These are phyloP conservation scores for Carcina quercana DNA, from an alignment of 2,888 invertebrate genomes.

Conservation along the genomic window DNA sequence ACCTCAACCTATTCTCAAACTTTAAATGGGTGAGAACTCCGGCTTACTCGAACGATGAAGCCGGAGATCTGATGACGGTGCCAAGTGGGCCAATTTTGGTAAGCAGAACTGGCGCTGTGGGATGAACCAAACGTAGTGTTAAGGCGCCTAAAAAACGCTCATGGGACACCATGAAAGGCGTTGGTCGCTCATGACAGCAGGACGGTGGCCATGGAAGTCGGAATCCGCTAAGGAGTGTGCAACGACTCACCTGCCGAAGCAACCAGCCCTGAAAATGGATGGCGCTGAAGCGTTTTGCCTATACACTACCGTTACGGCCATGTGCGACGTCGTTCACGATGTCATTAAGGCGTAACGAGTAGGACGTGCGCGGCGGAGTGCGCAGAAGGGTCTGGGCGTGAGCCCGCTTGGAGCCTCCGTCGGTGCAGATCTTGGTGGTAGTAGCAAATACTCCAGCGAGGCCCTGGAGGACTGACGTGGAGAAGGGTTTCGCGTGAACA, in stretches of 20 bases:
- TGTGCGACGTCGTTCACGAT: slow-evolving; percentile 24
- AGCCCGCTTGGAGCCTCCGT: slow-evolving; percentile 67
- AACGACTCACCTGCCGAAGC: slow-evolving; percentile 78
- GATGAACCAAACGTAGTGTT: slow-evolving; percentile 83
- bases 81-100: slow-evolving; percentile 84
- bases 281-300: slow-evolving; percentile 59
- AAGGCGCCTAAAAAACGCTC: slow-evolving; percentile 78
- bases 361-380: slow-evolving; percentile 63
- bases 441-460: slow-evolving; percentile 82
- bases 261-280: slow-evolving; percentile 80
- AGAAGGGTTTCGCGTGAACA: slow-evolving; percentile 66
- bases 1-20: slow-evolving; percentile 85
- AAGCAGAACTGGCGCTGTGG: slow-evolving; percentile 88
- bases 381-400: slow-evolving; percentile 75
- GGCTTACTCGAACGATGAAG: slow-evolving; percentile 74
- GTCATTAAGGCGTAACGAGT: slow-evolving; percentile 75
- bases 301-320: slow-evolving; percentile 63
- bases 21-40: slow-evolving; percentile 82
- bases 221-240: slow-evolving; percentile 76
- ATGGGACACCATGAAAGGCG: slow-evolving; percentile 16
- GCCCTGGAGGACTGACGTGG: slow-evolving; percentile 75
- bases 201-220: slow-evolving; percentile 64
- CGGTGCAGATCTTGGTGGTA: slow-evolving; percentile 79
- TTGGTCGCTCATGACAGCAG: slow-evolving; percentile 1
- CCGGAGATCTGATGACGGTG: slow-evolving; percentile 70